These are phyloP conservation scores for Rattus rattus DNA, from an alignment of 2,113 vertebrate genomes.

Conservation along the genomic window DNA sequence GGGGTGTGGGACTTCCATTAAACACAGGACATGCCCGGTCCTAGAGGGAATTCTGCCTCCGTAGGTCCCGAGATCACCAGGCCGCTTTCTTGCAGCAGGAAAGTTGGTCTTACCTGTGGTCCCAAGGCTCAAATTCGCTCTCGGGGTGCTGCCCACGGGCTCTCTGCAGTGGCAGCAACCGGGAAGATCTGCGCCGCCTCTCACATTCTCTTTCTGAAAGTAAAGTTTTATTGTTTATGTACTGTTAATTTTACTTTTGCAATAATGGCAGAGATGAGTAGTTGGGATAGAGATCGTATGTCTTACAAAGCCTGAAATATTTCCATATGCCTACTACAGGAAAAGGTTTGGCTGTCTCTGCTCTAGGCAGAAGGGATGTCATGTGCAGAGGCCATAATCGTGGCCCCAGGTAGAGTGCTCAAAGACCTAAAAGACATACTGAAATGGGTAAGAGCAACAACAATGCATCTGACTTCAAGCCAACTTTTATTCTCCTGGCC, in stretches of 20 bases:
- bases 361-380: background rate
- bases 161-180: too few species aligned
- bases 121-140: too few species aligned
- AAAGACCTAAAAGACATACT: slow-evolving; percentile 46
- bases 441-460: background rate
- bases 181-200: too few species aligned
- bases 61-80: too few species aligned
- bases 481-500: background rate
- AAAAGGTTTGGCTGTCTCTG: background rate
- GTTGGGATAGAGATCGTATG: slow-evolving; percentile 16
- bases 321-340: slow-evolving; percentile 11
- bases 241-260: slow-evolving; percentile 44
- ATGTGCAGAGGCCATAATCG: background rate
- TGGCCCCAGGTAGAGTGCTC: background rate
- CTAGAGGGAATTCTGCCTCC: too few species aligned
- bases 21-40: too few species aligned
- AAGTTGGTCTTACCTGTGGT: too few species aligned
- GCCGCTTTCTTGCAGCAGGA: too few species aligned
- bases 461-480: background rate
- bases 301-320: slow-evolving; percentile 31
- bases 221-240: slow-evolving; percentile 57
- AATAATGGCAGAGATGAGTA: background rate
- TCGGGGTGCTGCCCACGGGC: too few species aligned
- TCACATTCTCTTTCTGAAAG: slow-evolving; percentile 40
- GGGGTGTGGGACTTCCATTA: too few species aligned